Evolutionary conservation across 2,888 invertebrate genomes (phyloP).

Genomic region (Onthophagus sagittarius): DNA sequence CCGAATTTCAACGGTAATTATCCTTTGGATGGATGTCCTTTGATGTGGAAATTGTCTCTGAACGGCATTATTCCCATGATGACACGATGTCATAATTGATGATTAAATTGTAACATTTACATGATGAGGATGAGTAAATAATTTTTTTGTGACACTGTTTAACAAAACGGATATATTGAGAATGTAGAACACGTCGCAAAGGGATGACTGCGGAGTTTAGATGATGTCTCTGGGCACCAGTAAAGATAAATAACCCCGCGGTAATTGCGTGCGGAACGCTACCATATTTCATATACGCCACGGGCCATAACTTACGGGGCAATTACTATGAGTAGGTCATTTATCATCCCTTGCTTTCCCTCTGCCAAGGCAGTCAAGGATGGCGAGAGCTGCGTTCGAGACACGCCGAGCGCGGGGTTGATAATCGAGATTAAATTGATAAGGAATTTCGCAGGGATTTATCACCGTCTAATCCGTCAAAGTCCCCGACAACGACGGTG

Average conservation of each 20-base stretch:
- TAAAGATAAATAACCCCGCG: constrained; percentile 54
- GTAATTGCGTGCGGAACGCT: constrained; percentile 58
- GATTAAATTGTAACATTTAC: not conserved
- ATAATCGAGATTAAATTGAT: constrained; percentile 48
- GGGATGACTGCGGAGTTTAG: not conserved
- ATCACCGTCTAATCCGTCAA: constrained; percentile 32
- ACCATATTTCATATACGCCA: constrained; percentile 58
- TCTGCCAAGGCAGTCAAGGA: constrained; percentile 31
- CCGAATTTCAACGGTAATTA: not conserved
- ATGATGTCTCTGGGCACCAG: constrained; percentile 32
- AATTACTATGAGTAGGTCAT: constrained; percentile 59
- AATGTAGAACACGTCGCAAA: not conserved
- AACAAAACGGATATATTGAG: not conserved
- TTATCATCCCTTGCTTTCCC: constrained; percentile 50
- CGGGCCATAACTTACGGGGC: constrained; percentile 58
- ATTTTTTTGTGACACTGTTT: not conserved
- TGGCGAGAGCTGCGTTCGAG: constrained; percentile 23
- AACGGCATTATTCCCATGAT: not conserved
- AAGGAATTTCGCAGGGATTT: constrained; percentile 40
- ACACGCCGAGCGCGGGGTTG: constrained; percentile 33
- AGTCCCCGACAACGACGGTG: not conserved
- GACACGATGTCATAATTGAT: not conserved
- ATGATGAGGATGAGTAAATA: not conserved
- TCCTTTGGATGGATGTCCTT: not conserved
- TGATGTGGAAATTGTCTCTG: not conserved